Conservation (phyloP, 2,113 vertebrate species). For the Ailurus styani region DNA sequence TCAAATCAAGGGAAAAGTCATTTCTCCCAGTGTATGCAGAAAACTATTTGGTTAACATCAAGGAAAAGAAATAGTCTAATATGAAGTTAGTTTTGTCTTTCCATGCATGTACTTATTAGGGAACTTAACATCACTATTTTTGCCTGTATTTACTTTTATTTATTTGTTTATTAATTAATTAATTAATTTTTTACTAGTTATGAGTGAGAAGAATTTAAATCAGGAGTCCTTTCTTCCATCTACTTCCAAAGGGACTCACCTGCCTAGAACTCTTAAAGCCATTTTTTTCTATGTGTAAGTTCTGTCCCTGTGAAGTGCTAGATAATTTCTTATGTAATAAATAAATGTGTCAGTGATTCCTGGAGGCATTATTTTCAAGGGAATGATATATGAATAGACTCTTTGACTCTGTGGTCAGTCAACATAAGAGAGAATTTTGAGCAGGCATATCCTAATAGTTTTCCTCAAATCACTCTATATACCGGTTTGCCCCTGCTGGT, state of each 20-base stretch:
- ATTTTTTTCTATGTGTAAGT: not conserved
- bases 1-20: conserved; percentile 58
- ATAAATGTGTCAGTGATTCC: not conserved
- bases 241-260: not conserved
- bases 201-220: not conserved
- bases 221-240: not conserved
- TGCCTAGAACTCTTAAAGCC: not conserved
- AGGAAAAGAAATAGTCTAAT: conserved; percentile 37
- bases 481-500: not conserved
- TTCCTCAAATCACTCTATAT: not conserved
- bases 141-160: not conserved
- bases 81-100: conserved; percentile 63
- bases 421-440: not conserved
- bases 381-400: not conserved
- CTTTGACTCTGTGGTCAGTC: not conserved
- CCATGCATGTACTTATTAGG: not conserved
- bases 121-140: conserved; percentile 23
- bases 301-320: not conserved
- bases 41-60: conserved; percentile 35
- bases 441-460: not conserved
- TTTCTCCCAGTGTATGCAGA: not conserved
- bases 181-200: not conserved
- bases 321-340: not conserved
- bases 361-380: not conserved
- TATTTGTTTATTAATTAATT: too few species aligned